phyloP scores from a whole-genome alignment of 2,797 vertebrate genomes.

The Podargus strigoides region DNA sequence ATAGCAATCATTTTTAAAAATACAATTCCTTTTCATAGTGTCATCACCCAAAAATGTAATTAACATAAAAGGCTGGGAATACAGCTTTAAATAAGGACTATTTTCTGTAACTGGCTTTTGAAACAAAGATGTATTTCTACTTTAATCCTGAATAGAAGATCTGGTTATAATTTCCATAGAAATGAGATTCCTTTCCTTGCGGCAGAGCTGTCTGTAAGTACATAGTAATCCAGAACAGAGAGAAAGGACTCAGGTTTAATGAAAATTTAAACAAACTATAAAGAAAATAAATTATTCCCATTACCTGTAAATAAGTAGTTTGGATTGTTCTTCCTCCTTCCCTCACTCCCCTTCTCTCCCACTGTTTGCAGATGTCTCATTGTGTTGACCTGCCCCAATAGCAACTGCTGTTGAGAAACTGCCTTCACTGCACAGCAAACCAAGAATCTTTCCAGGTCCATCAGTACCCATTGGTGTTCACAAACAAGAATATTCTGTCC shows the following conservation, averaged over 20 bases:
- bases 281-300: not conserved
- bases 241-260: not conserved
- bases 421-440: not conserved
- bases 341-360: not conserved
- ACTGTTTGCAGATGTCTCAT: rapidly evolving
- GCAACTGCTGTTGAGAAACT: not conserved
- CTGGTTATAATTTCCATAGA: constrained; percentile 50
- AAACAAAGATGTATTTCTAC: constrained; percentile 21
- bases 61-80: constrained; percentile 3
- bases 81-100: not conserved
- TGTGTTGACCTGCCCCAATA: not conserved
- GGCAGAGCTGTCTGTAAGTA: not conserved
- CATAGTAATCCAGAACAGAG: not conserved
- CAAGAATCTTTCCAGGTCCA: not conserved
- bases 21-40: not conserved
- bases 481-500: not conserved
- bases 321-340: not conserved
- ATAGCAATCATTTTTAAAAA: not conserved
- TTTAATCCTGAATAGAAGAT: constrained; percentile 4
- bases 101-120: not conserved
- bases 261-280: not conserved
- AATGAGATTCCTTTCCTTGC: constrained; percentile 30
- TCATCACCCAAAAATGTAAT: not conserved
- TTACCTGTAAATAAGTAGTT: constrained; percentile 4
- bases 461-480: not conserved